Conservation (phyloP, 2,113 vertebrate genomes). For the Ailuropoda melanoleuca region DNA sequence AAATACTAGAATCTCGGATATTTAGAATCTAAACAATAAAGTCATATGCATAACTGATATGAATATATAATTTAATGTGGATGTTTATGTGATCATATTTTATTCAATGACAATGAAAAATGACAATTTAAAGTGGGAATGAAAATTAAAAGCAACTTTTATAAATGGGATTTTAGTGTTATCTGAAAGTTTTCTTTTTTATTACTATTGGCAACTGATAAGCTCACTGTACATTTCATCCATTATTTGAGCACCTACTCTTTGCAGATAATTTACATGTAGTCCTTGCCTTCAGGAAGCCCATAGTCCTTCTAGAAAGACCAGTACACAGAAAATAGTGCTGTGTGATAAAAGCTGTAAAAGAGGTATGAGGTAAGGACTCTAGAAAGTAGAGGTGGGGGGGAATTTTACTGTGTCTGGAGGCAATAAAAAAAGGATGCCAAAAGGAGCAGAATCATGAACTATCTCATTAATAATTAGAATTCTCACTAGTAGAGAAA, state of each 20-base stretch:
- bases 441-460: neutral
- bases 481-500: neutral
- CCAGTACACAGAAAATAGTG: neutral
- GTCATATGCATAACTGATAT: neutral
- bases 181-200: neutral
- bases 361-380: neutral
- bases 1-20: neutral
- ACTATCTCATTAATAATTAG: neutral
- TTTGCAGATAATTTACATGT: neutral
- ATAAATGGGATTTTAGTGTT: neutral
- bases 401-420: neutral
- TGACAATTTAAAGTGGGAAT: neutral
- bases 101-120: neutral
- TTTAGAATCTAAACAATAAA: neutral
- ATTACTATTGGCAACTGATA: neutral
- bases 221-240: neutral
- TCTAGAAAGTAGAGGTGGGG: neutral
- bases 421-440: neutral
- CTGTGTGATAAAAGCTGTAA: neutral
- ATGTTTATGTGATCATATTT: neutral
- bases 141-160: neutral
- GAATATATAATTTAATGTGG: neutral
- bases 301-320: neutral
- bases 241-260: neutral
- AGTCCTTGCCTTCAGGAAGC: neutral